Evolutionary conservation across 2,797 vertebrate genomes (phyloP), one percentile per base, ranked within the genome.

Genomic region (Notoglanidium macrostoma): DNA sequence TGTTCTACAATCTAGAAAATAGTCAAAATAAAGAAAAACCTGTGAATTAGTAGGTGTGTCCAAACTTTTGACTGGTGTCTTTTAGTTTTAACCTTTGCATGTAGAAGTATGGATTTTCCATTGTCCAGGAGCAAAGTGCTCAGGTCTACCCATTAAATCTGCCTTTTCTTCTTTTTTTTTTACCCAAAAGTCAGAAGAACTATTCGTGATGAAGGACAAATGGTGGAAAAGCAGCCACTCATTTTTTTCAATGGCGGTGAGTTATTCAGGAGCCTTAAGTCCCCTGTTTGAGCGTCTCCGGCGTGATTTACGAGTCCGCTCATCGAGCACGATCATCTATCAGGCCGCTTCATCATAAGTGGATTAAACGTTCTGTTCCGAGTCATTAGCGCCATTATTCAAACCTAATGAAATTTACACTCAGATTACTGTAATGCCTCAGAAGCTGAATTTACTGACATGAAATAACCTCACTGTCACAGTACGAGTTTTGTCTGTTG

Each of bases 301-400:
- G 84, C 79, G 83, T 90, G 87, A 85, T 87, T 90, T 61, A 87
- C 67, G 55, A 84, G 86, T 87, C 51, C 65, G 68, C 79, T 87
- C 88, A 84, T 90, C 68, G 78, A 77, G 88, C 78, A 81, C 80
- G 87, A 85, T 86, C 86, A 91, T 92, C 90, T 87, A 89, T 91
- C 89, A 90, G 82, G 78, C 85, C 29, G 70, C 89, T 88, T 90
- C 87, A 85, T 90, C 91, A 89, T 86, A 90, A 91, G 86, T 92
- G 90, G 91, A 91, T 93, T 92, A 91, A 91, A 87, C 82, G 81
- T 90, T 91, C 78, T 87, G 91, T 91, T 91, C 88, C 81, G 78
- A 89, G 88, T 89, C 90, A 90, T 91, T 90, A 90, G 89, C 78
- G 29, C 67, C 88, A 89, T 91, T 91, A 92, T 92, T 91, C 85